phyloP scores from a whole-genome alignment of 2,888 invertebrate genomes.

The Phyllotreta cruciferae region DNA sequence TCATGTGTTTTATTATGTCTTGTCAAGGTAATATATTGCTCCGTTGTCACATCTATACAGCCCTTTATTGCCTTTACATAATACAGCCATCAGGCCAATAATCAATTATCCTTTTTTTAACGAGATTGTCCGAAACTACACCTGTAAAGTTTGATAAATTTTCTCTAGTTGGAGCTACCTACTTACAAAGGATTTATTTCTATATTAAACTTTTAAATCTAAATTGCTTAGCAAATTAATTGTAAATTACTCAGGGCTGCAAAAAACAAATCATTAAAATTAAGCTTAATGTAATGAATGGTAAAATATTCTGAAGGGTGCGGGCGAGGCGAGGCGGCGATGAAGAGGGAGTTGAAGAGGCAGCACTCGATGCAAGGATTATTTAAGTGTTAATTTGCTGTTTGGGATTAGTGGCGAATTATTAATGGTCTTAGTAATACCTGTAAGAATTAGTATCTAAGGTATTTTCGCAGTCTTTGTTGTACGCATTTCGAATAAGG shows the following conservation, averaged over 20 bases:
- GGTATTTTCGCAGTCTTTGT: constrained; percentile 11
- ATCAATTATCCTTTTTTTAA: constrained; percentile 3
- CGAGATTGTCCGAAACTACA: too few species aligned
- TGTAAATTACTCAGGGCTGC: too few species aligned
- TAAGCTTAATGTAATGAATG: constrained; percentile 12
- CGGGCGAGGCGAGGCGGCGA: background rate
- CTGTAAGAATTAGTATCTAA: constrained; percentile 12
- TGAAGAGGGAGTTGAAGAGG: constrained; percentile 6
- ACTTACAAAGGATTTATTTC: too few species aligned
- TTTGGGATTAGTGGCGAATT: constrained; percentile 18
- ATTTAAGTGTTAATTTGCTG: constrained; percentile 19
- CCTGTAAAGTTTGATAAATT: too few species aligned
- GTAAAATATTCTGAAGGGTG: constrained; percentile 11
- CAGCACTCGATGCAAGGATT: constrained; percentile 13
- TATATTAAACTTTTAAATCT: too few species aligned
- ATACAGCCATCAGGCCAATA: constrained; percentile 1
- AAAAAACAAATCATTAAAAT: too few species aligned
- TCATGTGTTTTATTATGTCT: constrained; percentile 10
- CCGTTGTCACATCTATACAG: constrained; percentile 13
- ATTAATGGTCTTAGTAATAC: constrained; percentile 14
- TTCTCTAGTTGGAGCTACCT: too few species aligned
- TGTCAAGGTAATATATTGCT: constrained; percentile 10
- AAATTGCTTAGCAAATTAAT: too few species aligned
- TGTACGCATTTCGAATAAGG: background rate
- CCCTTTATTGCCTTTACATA: constrained; percentile 10